phyloP scores from a whole-genome alignment of 2,113 vertebrate species.

The Ceuthmochares aereus region DNA sequence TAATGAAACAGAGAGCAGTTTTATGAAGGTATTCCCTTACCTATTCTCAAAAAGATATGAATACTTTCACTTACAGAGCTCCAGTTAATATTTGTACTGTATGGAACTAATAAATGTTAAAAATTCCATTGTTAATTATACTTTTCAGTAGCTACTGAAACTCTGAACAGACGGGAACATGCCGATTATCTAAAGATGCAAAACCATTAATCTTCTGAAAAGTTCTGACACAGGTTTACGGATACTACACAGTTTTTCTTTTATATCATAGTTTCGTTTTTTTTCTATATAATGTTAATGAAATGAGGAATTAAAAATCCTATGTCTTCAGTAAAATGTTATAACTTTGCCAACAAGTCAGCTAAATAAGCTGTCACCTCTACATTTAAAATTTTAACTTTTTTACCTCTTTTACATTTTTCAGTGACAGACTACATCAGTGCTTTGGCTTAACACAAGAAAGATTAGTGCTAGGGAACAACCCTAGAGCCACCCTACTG shows the following conservation, averaged over 20 bases:
- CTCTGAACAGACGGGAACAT: neutral
- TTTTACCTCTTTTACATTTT: neutral
- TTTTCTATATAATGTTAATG: neutral
- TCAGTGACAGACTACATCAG: neutral
- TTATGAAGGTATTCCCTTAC: neutral
- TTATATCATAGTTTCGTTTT: neutral
- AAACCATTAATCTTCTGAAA: neutral
- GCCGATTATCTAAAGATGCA: neutral
- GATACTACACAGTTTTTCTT: neutral
- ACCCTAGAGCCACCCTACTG: neutral
- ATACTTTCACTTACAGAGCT: neutral
- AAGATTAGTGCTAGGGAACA: neutral
- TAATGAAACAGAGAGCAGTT: conserved; percentile 8
- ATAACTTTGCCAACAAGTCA: neutral
- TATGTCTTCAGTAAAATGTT: neutral
- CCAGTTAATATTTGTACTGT: neutral
- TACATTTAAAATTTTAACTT: neutral
- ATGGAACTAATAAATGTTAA: neutral
- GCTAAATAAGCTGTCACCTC: neutral
- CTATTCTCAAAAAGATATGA: neutral
- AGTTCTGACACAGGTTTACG: neutral
- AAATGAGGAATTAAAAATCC: neutral
- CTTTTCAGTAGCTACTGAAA: neutral
- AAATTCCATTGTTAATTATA: neutral
- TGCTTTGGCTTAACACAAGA: neutral